Evolutionary conservation across 2,888 invertebrate species (phyloP), one percentile per base, ranked within the genome.

Genomic region (Drosophila putrida): DNA sequence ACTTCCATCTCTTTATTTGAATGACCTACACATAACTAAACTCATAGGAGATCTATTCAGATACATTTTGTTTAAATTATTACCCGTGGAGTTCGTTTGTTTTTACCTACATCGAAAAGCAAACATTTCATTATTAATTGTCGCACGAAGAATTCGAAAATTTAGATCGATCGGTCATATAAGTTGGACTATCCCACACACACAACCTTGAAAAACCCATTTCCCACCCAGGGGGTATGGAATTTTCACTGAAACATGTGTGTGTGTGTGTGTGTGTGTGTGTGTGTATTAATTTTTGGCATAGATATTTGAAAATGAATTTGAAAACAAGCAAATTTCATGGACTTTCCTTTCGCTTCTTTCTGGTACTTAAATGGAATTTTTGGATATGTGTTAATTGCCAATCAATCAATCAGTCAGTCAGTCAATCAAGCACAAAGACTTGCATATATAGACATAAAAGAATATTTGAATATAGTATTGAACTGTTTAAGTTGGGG

Each of bases 341-440:
- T 27, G 1, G n/a, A 25, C n/a, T 36, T 11, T n/a, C n/a, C 36
- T n/a, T n/a, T n/a, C 11, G 5, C 5, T 13, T 6, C 9, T 31
- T 15, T 9, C 15, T 33, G 15, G 6, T 10, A 28, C 28, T 28
- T 28, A 10, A 39, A 28, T 51, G 36, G 28, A 51, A 38, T 51
- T 51, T 51, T 41, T 20, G 31, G 15, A 6, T 53, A 2, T 15
- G 53, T 15, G 31, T 39, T 20, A 41, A 54, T 41, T 43, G 35
- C n/a, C 41, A 54, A 54, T 55, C 54, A 55, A 44, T 54, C 54
- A 25, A 35, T 13, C 54, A 41, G n/a, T 33, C 5, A 9, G 5
- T 0, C 13, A 55, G 43, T 39, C 28, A 53, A 50, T 31, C 53
- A 41, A 53, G 15, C 31, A 39, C 38, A 15, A 28, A 38, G 27